phyloP scores from a whole-genome alignment of 2,888 invertebrate genomes.

The Noctua pronuba region DNA sequence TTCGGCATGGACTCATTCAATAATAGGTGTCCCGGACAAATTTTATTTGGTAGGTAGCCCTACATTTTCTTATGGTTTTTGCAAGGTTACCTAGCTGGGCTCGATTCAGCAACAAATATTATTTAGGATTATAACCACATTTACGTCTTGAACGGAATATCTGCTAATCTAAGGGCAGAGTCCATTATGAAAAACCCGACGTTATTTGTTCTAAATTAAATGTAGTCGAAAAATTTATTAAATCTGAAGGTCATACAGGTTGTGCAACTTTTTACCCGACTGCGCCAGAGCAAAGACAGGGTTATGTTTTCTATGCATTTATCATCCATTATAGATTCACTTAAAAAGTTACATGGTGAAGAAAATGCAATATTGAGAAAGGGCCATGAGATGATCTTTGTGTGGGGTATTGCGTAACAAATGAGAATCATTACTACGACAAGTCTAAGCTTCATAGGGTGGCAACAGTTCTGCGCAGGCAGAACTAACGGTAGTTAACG shows the following conservation, averaged over 20 bases:
- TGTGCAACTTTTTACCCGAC: neutral
- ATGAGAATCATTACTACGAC: no score
- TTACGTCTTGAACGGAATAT: neutral
- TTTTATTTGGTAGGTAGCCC: neutral
- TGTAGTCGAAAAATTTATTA: neutral
- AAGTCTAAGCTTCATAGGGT: neutral
- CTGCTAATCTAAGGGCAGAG: neutral
- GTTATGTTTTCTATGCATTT: neutral
- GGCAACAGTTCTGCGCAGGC: neutral
- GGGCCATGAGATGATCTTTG: neutral
- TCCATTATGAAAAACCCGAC: neutral
- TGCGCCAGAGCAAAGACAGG: neutral
- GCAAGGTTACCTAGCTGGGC: neutral
- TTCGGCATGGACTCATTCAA: neutral
- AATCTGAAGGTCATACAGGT: neutral
- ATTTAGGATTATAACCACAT: neutral
- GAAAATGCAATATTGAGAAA: neutral
- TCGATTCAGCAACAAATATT: neutral
- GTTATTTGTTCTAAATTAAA: neutral
- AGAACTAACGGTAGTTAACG: neutral
- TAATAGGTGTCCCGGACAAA: neutral
- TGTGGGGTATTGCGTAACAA: slow-evolving; percentile 21
- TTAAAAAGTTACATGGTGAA: no score
- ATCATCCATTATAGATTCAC: neutral
- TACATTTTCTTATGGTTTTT: neutral